These are phyloP conservation scores for Ips typographus DNA, from an alignment of 1,140 invertebrate species.

Conservation along the genomic window DNA sequence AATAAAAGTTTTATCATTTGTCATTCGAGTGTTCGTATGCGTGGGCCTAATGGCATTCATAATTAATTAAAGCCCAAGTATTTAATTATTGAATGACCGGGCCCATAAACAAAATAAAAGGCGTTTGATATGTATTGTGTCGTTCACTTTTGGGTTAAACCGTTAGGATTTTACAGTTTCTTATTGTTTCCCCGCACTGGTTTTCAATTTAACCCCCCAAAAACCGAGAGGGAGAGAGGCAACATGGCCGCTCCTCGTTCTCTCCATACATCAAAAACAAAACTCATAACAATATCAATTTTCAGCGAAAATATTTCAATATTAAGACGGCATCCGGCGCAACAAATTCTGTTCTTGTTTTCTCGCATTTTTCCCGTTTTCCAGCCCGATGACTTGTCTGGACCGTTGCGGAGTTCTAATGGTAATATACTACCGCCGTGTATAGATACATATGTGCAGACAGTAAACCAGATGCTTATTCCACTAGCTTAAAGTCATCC, in stretches of 20 bases:
- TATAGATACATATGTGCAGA: slow-evolving; percentile 49
- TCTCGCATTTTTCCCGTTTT: slow-evolving; percentile 31
- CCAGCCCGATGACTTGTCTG: slow-evolving; percentile 36
- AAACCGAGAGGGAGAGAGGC: too few species aligned
- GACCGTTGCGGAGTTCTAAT: slow-evolving; percentile 43
- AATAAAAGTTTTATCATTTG: slow-evolving; percentile 36
- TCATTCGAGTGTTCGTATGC: slow-evolving; percentile 38
- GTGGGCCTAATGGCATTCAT: slow-evolving; percentile 39
- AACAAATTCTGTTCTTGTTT: slow-evolving; percentile 26
- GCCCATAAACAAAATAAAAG: slow-evolving; percentile 31
- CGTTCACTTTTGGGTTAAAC: slow-evolving; percentile 22
- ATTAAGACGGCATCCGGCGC: slow-evolving; percentile 41
- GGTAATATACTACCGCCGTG: slow-evolving; percentile 48
- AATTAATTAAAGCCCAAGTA: slow-evolving; percentile 42
- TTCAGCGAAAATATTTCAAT: slow-evolving; percentile 47
- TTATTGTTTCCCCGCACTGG: background rate
- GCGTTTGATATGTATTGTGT: slow-evolving; percentile 13
- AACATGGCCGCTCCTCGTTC: slow-evolving; percentile 16
- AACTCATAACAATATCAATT: slow-evolving; percentile 48
- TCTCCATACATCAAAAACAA: slow-evolving; percentile 36
- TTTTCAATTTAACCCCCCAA: background rate
- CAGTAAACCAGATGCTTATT: slow-evolving; percentile 33
- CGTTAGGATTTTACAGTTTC: slow-evolving; percentile 13
- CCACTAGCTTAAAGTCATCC: too few species aligned
- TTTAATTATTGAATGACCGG: slow-evolving; percentile 36